A percentile compares a stretch with the other conserved stretches of the same genome.
Conservation (phyloP, 2,888 invertebrate genomes). For the Cataglyphis livida region DNA sequence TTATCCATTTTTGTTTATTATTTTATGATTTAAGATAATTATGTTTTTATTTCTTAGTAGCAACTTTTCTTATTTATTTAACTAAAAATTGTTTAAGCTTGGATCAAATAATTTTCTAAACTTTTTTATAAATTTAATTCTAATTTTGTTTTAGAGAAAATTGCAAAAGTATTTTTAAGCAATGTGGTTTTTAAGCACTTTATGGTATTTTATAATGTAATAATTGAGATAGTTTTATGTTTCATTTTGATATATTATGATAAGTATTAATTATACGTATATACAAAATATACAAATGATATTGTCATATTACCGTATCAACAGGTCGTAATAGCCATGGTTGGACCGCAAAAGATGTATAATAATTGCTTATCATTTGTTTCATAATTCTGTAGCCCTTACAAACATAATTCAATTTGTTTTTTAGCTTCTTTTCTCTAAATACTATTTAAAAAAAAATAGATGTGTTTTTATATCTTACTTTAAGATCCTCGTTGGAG, state of each 20-base stretch:
- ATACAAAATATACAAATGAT: not conserved
- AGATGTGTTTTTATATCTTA: slow-evolving; percentile 50
- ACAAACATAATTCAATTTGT: slow-evolving; percentile 11
- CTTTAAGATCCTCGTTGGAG: slow-evolving; percentile 73
- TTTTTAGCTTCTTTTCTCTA: not conserved
- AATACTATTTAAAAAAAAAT: not conserved
- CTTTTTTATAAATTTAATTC: not conserved
- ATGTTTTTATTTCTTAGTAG: not conserved
- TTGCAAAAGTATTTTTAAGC: not conserved
- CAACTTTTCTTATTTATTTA: not conserved
- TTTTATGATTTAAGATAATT: not conserved
- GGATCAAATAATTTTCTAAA: not conserved
- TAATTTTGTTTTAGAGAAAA: not conserved
- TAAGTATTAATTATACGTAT: not conserved
- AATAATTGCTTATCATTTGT: slow-evolving; percentile 73
- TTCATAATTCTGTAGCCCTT: slow-evolving; percentile 80
- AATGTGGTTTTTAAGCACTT: not conserved
- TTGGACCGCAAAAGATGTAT: slow-evolving; percentile 78
- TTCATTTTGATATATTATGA: not conserved
- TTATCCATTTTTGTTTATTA: too few relatives aligned
- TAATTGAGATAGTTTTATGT: not conserved
- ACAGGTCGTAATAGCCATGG: slow-evolving; percentile 80
- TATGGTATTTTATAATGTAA: not conserved
- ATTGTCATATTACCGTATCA: slow-evolving; percentile 73
- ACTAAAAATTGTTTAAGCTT: not conserved